phyloP scores from a whole-genome alignment of 2,113 vertebrate species.

The Empidonax traillii region DNA sequence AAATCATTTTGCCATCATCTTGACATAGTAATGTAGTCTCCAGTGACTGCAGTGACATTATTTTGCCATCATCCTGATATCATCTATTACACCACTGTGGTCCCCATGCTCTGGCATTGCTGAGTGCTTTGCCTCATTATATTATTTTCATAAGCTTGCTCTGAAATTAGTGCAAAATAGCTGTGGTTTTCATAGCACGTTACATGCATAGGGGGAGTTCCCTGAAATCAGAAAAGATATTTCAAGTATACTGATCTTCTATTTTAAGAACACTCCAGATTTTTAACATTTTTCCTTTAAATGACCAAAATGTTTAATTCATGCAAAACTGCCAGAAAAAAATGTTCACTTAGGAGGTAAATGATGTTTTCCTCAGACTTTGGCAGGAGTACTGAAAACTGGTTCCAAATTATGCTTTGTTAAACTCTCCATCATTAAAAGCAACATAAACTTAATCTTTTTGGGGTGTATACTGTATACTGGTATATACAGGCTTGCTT shows the following conservation, averaged over 20 bases:
- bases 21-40: conserved; percentile 68
- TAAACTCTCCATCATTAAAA: conserved; percentile 39
- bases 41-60: conserved; percentile 63
- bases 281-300: conserved; percentile 60
- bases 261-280: conserved; percentile 61
- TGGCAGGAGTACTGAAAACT: conserved; percentile 41
- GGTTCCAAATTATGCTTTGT: conserved; percentile 59
- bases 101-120: conserved; percentile 60
- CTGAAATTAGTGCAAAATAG: conserved; percentile 25
- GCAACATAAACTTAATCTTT: conserved; percentile 39
- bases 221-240: conserved; percentile 46
- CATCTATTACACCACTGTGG: conserved; percentile 50
- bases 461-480: not conserved
- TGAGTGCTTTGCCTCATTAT: conserved; percentile 44
- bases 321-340: conserved; percentile 52
- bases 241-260: conserved; percentile 21
- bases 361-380: conserved; percentile 53
- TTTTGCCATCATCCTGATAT: conserved; percentile 68
- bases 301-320: conserved; percentile 65
- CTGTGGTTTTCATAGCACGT: not conserved
- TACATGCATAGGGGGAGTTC: conserved; percentile 1
- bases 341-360: conserved; percentile 62
- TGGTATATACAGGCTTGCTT: not conserved
- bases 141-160: conserved; percentile 34
- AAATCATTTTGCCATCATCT: conserved; percentile 66